phyloP scores from a whole-genome alignment of 2,888 invertebrate genomes.

The Chymomyza fuscimana region DNA sequence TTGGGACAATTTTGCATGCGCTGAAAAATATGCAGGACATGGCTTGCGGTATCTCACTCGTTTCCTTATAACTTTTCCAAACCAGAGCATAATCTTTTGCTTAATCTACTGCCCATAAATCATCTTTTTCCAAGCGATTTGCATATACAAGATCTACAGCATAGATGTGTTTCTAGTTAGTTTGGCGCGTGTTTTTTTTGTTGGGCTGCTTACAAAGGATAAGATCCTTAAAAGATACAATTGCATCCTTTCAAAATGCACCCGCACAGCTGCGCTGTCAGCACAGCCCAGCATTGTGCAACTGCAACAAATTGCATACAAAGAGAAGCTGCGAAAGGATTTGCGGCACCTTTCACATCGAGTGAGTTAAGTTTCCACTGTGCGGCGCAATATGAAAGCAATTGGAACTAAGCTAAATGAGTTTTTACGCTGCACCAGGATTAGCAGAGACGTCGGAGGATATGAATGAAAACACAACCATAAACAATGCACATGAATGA shows the following conservation, averaged over 20 bases:
- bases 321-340: constrained; percentile 36
- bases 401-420: constrained; percentile 46
- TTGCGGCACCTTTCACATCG: constrained; percentile 40
- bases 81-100: no score
- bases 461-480: constrained; percentile 14
- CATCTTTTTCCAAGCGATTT: not conserved
- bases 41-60: no score
- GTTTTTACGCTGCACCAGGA: constrained; percentile 35
- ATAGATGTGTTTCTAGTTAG: not conserved
- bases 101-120: no score
- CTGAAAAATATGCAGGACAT: no score
- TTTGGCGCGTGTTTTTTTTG: no score
- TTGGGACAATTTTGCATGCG: no score
- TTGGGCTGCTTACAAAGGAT: not conserved
- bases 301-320: not conserved
- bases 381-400: constrained; percentile 55
- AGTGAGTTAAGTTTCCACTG: not conserved
- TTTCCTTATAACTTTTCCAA: no score
- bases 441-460: constrained; percentile 11
- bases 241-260: constrained; percentile 17
- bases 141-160: not conserved
- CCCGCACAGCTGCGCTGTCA: constrained; percentile 40
- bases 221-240: not conserved
- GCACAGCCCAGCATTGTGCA: constrained; percentile 28
- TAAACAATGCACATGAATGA: constrained; percentile 12